These are phyloP conservation scores for Ptilorrhoa leucosticta DNA, from an alignment of 2,113 vertebrate species.

Conservation along the genomic window DNA sequence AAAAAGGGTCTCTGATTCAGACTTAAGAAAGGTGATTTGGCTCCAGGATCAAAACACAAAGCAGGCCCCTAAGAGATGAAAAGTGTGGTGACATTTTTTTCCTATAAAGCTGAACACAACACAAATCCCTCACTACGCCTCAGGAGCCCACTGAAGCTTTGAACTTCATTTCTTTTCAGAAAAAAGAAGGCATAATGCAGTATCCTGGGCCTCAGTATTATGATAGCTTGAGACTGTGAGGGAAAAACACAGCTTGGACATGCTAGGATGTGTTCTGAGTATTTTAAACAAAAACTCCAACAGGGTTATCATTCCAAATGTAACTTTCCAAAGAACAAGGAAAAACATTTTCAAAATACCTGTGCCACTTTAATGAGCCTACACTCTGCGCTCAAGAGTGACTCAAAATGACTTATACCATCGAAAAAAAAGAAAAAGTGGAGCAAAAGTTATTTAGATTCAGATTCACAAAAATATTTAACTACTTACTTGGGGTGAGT, in stretches of 20 bases:
- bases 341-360: neutral
- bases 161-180: neutral
- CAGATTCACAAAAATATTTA: neutral
- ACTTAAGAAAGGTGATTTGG: neutral
- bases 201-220: neutral
- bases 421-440: neutral
- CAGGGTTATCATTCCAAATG: neutral
- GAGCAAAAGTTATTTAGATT: neutral
- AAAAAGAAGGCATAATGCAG: neutral
- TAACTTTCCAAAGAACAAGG: neutral
- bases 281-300: neutral
- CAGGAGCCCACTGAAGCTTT: neutral
- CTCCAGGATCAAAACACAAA: neutral
- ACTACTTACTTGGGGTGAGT: neutral
- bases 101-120: neutral
- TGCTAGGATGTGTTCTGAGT: neutral
- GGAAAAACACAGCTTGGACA: neutral
- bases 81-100: neutral
- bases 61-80: neutral
- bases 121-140: neutral
- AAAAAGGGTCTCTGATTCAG: neutral
- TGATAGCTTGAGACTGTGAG: neutral
- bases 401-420: neutral
- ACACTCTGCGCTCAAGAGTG: neutral
- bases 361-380: neutral